Percentiles rank a stretch among this genome's conserved stretches.
Conservation (phyloP, 92 coral and sea anemone species). For the Phymanthus crucifer region DNA sequence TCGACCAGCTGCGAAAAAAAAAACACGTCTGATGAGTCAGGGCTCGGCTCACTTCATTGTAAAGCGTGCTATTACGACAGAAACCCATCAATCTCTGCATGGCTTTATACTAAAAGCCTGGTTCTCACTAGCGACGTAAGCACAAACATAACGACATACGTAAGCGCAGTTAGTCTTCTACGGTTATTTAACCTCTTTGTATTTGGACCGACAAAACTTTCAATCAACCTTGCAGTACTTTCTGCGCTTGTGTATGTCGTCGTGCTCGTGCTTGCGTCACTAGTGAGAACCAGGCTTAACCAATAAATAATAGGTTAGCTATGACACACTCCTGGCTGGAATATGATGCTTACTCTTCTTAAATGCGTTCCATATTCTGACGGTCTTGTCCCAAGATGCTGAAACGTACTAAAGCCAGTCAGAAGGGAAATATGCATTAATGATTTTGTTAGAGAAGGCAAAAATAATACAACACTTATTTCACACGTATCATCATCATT, state of each 20-base stretch:
- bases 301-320: too few relatives aligned
- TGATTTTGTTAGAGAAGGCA: neutral
- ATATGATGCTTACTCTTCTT: slow-evolving; percentile 72
- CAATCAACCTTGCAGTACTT: too few relatives aligned
- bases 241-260: too few relatives aligned
- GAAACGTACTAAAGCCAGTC: slow-evolving; percentile 69
- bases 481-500: neutral
- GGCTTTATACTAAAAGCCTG: too few relatives aligned
- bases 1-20: slow-evolving; percentile 7
- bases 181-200: too few relatives aligned
- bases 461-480: neutral
- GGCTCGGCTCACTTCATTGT: neutral
- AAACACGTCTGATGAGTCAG: neutral
- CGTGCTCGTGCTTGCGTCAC: neutral
- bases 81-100: too few relatives aligned
- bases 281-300: too few relatives aligned
- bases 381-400: slow-evolving; percentile 95
- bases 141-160: too few relatives aligned
- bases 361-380: slow-evolving; percentile 95
- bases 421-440: neutral
- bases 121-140: too few relatives aligned
- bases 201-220: too few relatives aligned
- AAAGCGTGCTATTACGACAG: too few relatives aligned
- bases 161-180: too few relatives aligned
- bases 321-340: neutral